Conservation (phyloP, 2,888 invertebrate species). For the Mythimna impura region DNA sequence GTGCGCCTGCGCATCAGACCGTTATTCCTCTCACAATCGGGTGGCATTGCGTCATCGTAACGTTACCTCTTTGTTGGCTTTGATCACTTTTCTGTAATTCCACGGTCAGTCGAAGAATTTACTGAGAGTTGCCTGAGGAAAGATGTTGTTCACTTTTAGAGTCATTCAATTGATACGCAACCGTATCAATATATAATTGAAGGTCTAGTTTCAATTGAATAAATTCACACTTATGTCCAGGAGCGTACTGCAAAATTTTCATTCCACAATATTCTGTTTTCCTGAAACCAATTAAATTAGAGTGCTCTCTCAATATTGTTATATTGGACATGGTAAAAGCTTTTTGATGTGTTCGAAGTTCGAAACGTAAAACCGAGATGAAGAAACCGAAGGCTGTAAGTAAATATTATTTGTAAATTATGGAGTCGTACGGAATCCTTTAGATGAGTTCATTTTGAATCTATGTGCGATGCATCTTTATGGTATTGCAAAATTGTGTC, state of each 20-base stretch:
- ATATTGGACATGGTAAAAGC: conserved; percentile 17
- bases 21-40: conserved; percentile 53
- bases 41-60: conserved; percentile 61
- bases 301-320: conserved; percentile 11
- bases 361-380: not conserved
- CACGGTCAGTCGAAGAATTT: conserved; percentile 36
- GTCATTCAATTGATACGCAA: conserved; percentile 8
- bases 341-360: not conserved
- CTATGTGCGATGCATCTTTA: not conserved
- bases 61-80: conserved; percentile 56
- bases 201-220: not conserved
- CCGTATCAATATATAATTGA: not conserved
- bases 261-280: not conserved
- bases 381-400: not conserved
- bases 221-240: not conserved
- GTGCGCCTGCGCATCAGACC: conserved; percentile 57
- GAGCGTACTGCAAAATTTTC: not conserved
- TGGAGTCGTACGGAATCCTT: not conserved
- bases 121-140: conserved; percentile 14
- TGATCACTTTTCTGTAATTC: conserved; percentile 47
- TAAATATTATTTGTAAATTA: not conserved
- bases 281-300: conserved; percentile 10
- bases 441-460: too few species aligned
- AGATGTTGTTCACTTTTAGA: conserved; percentile 30
- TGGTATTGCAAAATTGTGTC: not conserved